A percentile compares a stretch with the other conserved stretches of the same genome.
Evolutionary conservation across 2,113 vertebrate genomes (phyloP).

Genomic region (Phrynocephalus versicolor): DNA sequence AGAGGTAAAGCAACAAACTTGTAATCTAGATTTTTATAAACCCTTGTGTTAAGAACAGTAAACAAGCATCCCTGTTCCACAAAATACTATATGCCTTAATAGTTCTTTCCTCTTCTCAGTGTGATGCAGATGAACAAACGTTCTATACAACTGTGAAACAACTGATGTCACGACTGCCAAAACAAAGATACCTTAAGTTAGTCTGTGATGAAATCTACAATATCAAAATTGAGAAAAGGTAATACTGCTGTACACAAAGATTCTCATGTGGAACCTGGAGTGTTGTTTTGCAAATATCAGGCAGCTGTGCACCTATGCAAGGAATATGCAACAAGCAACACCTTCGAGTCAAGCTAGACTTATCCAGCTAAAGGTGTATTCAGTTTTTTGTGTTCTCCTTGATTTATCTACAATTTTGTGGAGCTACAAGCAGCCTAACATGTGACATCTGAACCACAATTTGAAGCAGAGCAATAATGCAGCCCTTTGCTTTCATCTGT

Average conservation of each 20-base stretch:
- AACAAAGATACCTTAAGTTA: constrained; percentile 92
- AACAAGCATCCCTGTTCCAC: not conserved
- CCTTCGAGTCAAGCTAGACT: not conserved
- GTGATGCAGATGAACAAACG: constrained; percentile 85
- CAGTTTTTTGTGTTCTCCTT: not conserved
- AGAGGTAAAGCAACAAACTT: constrained; percentile 81
- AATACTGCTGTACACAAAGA: constrained; percentile 20
- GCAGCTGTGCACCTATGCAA: not conserved
- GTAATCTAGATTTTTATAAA: not conserved
- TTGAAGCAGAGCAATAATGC: too few relatives aligned
- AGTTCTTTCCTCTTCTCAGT: constrained; percentile 70
- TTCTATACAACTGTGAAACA: constrained; percentile 92
- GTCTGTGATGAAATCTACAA: constrained; percentile 94
- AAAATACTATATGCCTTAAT: not conserved
- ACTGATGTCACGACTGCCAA: constrained; percentile 87
- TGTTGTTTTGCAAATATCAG: not conserved
- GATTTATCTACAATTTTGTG: too few relatives aligned
- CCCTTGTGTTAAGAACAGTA: not conserved
- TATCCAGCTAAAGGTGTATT: not conserved
- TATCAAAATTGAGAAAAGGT: constrained; percentile 93
- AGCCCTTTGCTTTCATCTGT: not conserved
- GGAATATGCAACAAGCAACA: not conserved
- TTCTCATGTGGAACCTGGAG: not conserved
- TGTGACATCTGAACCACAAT: too few relatives aligned
- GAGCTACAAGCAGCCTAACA: too few relatives aligned